Conservation (phyloP, 2,888 invertebrate species). For the Leptopterna dolabrata region DNA sequence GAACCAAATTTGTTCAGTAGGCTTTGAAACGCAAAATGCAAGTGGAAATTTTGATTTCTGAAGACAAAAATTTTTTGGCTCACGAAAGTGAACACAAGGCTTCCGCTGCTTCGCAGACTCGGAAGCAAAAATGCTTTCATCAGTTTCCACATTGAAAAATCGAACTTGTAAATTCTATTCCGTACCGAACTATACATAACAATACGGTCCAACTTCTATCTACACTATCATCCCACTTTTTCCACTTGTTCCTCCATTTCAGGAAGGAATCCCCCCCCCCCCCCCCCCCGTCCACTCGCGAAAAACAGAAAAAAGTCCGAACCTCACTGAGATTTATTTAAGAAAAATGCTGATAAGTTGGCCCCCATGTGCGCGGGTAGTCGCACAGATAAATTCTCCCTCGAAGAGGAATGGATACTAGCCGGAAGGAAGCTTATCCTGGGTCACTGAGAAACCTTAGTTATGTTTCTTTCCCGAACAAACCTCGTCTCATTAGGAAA, state of each 20-base stretch:
- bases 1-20: no score
- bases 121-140: no score
- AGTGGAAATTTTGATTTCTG: no score
- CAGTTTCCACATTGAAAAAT: no score
- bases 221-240: background rate
- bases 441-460: background rate
- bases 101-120: no score
- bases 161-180: no score
- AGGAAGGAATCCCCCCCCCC: background rate
- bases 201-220: background rate
- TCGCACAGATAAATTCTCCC: conserved; percentile 10
- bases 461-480: background rate
- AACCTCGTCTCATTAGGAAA: background rate
- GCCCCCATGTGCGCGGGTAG: conserved; percentile 23
- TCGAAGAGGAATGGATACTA: background rate
- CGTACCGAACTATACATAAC: background rate
- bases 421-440: background rate
- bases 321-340: conserved; percentile 9
- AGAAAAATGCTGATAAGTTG: conserved; percentile 46
- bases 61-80: no score
- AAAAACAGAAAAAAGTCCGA: background rate
- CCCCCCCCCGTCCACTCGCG: background rate
- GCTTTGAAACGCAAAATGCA: no score
- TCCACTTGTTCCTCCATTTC: background rate
- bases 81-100: no score